These are phyloP conservation scores for Sebastes aleutianus DNA, from an alignment of 2,797 vertebrate genomes.

Conservation along the genomic window DNA sequence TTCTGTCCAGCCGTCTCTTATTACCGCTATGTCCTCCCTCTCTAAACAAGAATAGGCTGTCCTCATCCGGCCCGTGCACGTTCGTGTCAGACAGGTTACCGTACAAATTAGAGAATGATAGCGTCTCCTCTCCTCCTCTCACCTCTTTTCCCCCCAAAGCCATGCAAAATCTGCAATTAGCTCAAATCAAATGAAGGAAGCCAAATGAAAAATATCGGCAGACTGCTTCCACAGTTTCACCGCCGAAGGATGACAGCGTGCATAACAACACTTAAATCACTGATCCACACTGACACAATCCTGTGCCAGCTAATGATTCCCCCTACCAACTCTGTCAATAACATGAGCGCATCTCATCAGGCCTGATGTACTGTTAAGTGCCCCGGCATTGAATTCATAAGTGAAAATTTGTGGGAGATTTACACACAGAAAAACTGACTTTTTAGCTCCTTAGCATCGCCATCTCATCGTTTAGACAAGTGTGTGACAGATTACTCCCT, in stretches of 20 bases:
- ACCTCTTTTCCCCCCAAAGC: constrained; percentile 13
- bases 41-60: constrained; percentile 23
- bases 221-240: constrained; percentile 7
- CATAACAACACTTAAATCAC: constrained; percentile 27
- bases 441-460: neutral
- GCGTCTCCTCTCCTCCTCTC: neutral
- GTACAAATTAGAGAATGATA: constrained; percentile 30
- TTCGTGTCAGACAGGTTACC: constrained; percentile 33
- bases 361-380: neutral
- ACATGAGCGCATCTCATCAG: constrained; percentile 6
- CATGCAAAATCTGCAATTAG: constrained; percentile 37
- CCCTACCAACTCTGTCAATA: constrained; percentile 36
- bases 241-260: constrained; percentile 30
- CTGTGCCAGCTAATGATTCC: constrained; percentile 37
- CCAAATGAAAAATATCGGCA: constrained; percentile 35
- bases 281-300: constrained; percentile 28
- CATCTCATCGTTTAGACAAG: constrained; percentile 28
- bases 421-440: constrained; percentile 13
- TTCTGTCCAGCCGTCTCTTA: constrained; percentile 4
- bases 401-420: constrained; percentile 19
- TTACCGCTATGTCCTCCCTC: constrained; percentile 15
- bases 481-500: constrained; percentile 32
- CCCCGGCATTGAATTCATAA: constrained; percentile 19
- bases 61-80: constrained; percentile 14
- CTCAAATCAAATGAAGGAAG: constrained; percentile 43